Evolutionary conservation across 2,888 invertebrate species (phyloP).

Genomic region (Malachius bipustulatus): DNA sequence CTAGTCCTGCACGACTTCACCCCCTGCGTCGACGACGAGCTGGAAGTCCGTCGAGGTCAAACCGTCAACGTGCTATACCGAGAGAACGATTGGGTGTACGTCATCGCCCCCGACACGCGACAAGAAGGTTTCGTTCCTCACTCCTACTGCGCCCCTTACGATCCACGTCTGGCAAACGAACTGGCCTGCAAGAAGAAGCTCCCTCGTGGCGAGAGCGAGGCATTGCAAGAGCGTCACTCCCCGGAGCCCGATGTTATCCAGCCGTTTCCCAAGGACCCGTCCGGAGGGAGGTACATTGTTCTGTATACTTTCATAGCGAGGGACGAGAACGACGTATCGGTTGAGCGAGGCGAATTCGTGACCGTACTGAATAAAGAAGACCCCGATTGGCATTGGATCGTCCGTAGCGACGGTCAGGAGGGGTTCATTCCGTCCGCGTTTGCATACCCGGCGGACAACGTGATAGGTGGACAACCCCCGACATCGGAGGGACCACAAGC

Average conservation of each 20-base stretch:
- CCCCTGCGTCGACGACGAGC: conserved; percentile 89
- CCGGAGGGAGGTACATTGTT: conserved; percentile 83
- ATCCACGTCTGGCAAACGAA: conserved; percentile 65
- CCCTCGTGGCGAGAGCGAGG: conserved; percentile 58
- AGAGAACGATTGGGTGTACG: conserved; percentile 96
- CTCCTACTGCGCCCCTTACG: conserved; percentile 82
- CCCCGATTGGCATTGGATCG: conserved; percentile 95
- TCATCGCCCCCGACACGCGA: conserved; percentile 78
- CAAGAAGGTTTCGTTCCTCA: conserved; percentile 92
- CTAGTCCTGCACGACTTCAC: conserved; percentile 89
- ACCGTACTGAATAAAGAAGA: conserved; percentile 91
- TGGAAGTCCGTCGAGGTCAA: conserved; percentile 76
- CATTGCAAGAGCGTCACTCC: conserved; percentile 45
- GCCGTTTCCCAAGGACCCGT: conserved; percentile 68
- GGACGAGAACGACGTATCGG: conserved; percentile 89
- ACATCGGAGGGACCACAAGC: conserved; percentile 21
- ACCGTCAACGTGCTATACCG: conserved; percentile 89
- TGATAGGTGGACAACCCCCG: conserved; percentile 41
- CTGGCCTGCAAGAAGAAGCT: conserved; percentile 77
- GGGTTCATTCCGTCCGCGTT: conserved; percentile 93
- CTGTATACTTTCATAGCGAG: conserved; percentile 86
- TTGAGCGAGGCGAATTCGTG: conserved; percentile 90
- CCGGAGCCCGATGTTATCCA: conserved; percentile 52
- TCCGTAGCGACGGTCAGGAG: conserved; percentile 83
- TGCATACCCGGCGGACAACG: conserved; percentile 81